Evolutionary conservation across 2,888 invertebrate genomes (phyloP).

Genomic region (Zootermopsis nevadensis): DNA sequence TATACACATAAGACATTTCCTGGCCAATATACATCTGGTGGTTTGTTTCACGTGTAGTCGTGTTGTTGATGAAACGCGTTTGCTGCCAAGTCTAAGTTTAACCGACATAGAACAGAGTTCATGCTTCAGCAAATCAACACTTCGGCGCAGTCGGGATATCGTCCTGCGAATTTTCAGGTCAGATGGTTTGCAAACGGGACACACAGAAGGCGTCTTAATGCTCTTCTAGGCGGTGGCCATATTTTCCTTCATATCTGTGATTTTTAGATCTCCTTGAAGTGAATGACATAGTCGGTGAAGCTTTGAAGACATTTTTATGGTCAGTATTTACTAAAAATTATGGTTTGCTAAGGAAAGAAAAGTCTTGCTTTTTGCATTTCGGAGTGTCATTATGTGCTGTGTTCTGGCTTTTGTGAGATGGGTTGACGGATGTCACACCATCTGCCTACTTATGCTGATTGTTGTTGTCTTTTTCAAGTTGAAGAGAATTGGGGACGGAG

Average conservation of each 20-base stretch:
- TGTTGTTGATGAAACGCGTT: not conserved
- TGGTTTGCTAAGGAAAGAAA: not conserved
- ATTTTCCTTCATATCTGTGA: not conserved
- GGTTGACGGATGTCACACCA: too few relatives aligned
- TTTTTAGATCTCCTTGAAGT: not conserved
- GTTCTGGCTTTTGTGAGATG: too few relatives aligned
- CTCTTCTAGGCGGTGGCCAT: not conserved
- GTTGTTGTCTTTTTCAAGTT: too few relatives aligned
- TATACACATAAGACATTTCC: not conserved
- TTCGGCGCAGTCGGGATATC: not conserved
- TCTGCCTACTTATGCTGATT: too few relatives aligned
- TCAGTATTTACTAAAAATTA: not conserved
- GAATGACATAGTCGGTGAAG: not conserved
- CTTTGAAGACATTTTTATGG: not conserved
- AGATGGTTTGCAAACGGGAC: not conserved
- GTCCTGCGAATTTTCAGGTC: not conserved
- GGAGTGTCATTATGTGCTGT: not conserved
- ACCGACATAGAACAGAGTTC: conserved; percentile 1
- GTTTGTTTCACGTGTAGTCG: not conserved
- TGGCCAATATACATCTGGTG: conserved; percentile 24
- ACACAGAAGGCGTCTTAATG: not conserved
- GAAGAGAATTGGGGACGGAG: too few relatives aligned
- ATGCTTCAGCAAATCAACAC: conserved; percentile 28
- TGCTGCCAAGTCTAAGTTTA: conserved; percentile 38
- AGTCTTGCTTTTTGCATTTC: not conserved